Conservation (phyloP, 2,888 invertebrate species). For the Scaptomyza polygonia region DNA sequence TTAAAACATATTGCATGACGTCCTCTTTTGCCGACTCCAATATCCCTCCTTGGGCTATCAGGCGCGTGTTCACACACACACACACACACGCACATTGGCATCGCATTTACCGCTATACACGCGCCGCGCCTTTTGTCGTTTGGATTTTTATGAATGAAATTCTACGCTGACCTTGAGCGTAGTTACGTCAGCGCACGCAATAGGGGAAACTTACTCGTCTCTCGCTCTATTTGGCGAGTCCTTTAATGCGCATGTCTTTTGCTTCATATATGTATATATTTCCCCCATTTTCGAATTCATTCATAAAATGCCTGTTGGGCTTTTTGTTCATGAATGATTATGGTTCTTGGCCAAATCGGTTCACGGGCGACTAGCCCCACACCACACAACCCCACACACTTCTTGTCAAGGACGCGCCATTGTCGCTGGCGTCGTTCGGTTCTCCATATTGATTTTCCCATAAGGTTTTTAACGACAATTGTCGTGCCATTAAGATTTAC, state of each 20-base stretch:
- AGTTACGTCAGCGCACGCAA: slow-evolving; percentile 67
- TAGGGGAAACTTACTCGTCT: slow-evolving; percentile 31
- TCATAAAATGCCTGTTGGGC: slow-evolving; percentile 12
- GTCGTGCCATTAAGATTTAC: slow-evolving; percentile 30
- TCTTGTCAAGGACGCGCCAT: slow-evolving; percentile 63
- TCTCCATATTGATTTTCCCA: slow-evolving; percentile 69
- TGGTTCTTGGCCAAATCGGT: slow-evolving; percentile 34
- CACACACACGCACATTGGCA: slow-evolving; percentile 3
- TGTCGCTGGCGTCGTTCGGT: slow-evolving; percentile 27
- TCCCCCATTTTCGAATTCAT: slow-evolving; percentile 39
- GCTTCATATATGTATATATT: too few relatives aligned
- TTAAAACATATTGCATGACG: not conserved
- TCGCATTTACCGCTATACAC: slow-evolving; percentile 43
- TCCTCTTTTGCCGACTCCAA: not conserved
- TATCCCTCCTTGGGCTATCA: slow-evolving; percentile 18
- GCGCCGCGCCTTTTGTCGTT: slow-evolving; percentile 47
- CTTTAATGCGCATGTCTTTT: slow-evolving; percentile 47
- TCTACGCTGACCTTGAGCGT: slow-evolving; percentile 75
- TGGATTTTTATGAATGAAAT: slow-evolving; percentile 80
- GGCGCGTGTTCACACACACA: slow-evolving; percentile 60
- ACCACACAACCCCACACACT: not conserved
- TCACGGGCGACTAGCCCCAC: not conserved
- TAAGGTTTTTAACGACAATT: slow-evolving; percentile 14
- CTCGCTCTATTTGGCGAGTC: not conserved
- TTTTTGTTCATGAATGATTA: slow-evolving; percentile 67